These are phyloP conservation scores for Cheilosia pagana DNA, from an alignment of 2,888 invertebrate genomes.

Conservation along the genomic window DNA sequence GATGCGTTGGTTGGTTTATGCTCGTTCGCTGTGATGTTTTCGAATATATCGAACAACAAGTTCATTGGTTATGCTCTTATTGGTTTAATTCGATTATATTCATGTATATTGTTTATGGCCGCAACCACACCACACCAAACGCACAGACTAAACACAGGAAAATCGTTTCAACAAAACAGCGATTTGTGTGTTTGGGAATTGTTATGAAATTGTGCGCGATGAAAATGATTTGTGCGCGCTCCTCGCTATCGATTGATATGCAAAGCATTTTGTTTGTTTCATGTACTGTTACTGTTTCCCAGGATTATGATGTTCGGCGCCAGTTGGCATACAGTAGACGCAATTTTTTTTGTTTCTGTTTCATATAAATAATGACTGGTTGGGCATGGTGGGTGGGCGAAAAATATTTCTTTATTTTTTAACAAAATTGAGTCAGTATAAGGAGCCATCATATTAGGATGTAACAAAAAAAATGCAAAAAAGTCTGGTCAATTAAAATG, in stretches of 20 bases:
- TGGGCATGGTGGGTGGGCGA: background rate
- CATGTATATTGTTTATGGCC: slow-evolving; percentile 15
- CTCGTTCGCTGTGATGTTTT: slow-evolving; percentile 24
- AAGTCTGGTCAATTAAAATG: no score
- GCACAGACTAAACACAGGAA: slow-evolving; percentile 39
- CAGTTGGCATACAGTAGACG: slow-evolving; percentile 1
- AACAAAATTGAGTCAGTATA: no score
- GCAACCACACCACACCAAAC: background rate
- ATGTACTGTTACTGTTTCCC: background rate
- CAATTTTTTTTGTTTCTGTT: background rate
- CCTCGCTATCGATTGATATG: slow-evolving; percentile 44
- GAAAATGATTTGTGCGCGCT: slow-evolving; percentile 55
- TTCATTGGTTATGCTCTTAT: slow-evolving; percentile 63
- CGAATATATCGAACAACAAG: slow-evolving; percentile 54
- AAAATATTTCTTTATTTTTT: no score
- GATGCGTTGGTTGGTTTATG: slow-evolving; percentile 46
- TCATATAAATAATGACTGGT: slow-evolving; percentile 5
- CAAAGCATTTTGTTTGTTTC: slow-evolving; percentile 9
- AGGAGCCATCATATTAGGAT: no score
- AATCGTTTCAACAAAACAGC: slow-evolving; percentile 37
- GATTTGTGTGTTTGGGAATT: slow-evolving; percentile 60
- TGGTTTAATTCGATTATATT: slow-evolving; percentile 58
- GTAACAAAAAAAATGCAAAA: no score
- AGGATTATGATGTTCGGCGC: slow-evolving; percentile 28
- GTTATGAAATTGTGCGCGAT: slow-evolving; percentile 46